These are phyloP conservation scores for Peucedramus taeniatus DNA, from an alignment of 2,113 vertebrate genomes.

Conservation along the genomic window DNA sequence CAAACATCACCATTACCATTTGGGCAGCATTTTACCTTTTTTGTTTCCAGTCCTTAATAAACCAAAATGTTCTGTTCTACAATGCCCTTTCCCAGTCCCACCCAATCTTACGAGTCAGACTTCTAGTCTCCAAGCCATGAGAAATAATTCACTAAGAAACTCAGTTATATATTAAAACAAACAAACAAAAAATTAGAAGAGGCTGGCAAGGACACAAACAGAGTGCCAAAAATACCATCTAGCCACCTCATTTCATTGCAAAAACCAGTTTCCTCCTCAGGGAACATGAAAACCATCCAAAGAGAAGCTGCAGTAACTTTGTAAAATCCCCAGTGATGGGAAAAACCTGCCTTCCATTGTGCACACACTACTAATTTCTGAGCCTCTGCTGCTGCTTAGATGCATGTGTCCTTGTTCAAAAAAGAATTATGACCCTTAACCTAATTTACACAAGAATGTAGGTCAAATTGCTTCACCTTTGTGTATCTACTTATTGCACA, in stretches of 20 bases:
- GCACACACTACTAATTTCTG: background rate
- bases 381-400: background rate
- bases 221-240: background rate
- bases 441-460: background rate
- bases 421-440: background rate
- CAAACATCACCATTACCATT: background rate
- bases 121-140: background rate
- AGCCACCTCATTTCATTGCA: background rate
- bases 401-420: background rate
- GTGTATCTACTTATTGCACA: background rate
- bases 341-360: background rate
- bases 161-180: background rate
- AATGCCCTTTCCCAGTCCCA: background rate
- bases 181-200: background rate
- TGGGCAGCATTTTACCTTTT: background rate
- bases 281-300: background rate
- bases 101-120: background rate
- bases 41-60: background rate
- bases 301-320: background rate
- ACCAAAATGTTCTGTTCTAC: background rate
- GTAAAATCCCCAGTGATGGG: background rate
- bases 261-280: background rate
- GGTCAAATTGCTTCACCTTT: background rate
- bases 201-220: background rate
- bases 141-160: background rate